Evolutionary conservation across 53 echinoderm and acorn worm genomes (phyloP).

Genomic region (Echinarachnius parma): DNA sequence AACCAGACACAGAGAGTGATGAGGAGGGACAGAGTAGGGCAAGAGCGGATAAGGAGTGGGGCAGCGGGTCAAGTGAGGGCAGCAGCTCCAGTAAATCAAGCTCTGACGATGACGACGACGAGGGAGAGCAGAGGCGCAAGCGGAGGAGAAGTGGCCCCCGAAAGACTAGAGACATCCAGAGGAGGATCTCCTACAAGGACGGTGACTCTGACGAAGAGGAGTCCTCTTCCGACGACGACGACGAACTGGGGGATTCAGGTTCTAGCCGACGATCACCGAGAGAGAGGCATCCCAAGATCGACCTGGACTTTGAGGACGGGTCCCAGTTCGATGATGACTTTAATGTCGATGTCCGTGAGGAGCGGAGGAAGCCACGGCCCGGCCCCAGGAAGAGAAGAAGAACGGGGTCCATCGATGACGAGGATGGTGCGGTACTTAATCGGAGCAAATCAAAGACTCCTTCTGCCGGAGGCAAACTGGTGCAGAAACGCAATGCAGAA

Average conservation of each 20-base stretch:
- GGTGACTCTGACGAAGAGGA: neutral
- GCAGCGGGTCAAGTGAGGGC: neutral
- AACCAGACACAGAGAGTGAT: neutral
- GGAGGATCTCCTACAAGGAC: too few relatives aligned
- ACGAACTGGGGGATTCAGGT: neutral
- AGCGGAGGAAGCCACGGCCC: neutral
- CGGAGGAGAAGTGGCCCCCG: neutral
- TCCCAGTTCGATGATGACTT: slow-evolving; percentile 27
- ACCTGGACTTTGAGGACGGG: slow-evolving; percentile 35
- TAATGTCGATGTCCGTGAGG: too few relatives aligned
- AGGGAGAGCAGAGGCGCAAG: neutral
- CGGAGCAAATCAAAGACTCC: too few relatives aligned
- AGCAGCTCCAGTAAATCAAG: neutral
- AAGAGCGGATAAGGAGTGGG: neutral
- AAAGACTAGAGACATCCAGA: too few relatives aligned
- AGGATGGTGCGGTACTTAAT: neutral
- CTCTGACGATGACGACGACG: neutral
- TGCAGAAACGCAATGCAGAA: too few relatives aligned
- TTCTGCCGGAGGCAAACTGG: too few relatives aligned
- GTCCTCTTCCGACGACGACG: slow-evolving; percentile 13
- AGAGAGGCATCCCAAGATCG: slow-evolving; percentile 19
- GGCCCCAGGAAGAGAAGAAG: neutral
- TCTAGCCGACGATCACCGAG: slow-evolving; percentile 16
- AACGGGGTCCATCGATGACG: neutral
- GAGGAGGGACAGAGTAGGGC: too few relatives aligned